Evolutionary conservation across 2,113 vertebrate genomes (phyloP).

Genomic region (Datnioides undecimradiatus): DNA sequence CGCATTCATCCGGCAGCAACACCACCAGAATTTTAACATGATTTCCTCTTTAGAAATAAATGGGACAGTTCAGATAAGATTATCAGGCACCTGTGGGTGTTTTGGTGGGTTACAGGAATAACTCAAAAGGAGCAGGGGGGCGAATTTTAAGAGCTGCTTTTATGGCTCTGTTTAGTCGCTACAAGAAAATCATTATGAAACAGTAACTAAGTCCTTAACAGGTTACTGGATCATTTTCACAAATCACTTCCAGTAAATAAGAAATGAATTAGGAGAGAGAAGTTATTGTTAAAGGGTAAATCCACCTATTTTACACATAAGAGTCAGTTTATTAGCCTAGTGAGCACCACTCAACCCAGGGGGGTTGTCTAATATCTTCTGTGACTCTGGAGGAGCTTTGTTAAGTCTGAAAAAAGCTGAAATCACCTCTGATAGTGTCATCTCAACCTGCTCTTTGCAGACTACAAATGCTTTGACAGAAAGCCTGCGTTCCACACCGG

Average conservation of each 20-base stretch:
- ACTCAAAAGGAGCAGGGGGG: background rate
- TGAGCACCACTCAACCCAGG: background rate
- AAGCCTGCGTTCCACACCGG: background rate
- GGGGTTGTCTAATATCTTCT: background rate
- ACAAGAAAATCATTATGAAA: conserved; percentile 2
- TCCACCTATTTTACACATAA: background rate
- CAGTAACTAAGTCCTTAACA: background rate
- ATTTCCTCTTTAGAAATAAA: conserved; percentile 25
- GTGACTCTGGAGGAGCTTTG: background rate
- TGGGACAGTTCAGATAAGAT: conserved; percentile 25
- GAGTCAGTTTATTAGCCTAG: background rate
- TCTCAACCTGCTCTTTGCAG: background rate
- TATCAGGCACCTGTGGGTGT: conserved; percentile 14
- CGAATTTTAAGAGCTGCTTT: background rate
- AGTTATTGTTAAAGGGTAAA: background rate
- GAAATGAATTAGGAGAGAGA: background rate
- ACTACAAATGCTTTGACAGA: background rate
- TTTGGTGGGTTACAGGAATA: conserved; percentile 21
- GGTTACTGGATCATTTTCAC: background rate
- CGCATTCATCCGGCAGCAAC: conserved; percentile 2
- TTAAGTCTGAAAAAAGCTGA: conserved; percentile 1
- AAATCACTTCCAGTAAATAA: background rate
- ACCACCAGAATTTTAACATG: conserved; percentile 15
- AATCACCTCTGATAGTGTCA: background rate
- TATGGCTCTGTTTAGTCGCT: background rate